Evolutionary conservation across 1,140 invertebrate species (phyloP).

Genomic region (Zaprionus taronus): DNA sequence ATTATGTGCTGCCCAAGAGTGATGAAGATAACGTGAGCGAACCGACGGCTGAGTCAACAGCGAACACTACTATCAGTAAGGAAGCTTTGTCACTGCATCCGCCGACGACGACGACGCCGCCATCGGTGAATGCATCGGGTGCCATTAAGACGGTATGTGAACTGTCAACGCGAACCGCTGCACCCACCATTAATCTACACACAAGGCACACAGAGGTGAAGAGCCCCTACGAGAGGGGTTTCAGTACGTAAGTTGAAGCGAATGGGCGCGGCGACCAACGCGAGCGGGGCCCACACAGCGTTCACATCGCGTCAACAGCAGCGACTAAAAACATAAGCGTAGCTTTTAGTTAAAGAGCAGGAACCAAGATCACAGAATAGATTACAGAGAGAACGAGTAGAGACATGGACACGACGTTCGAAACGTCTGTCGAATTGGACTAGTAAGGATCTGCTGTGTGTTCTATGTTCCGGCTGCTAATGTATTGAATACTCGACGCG

Average conservation of each 20-base stretch:
- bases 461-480: slow-evolving; percentile 47
- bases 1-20: slow-evolving; percentile 63
- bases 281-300: slow-evolving; percentile 52
- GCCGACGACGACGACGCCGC: slow-evolving; percentile 18
- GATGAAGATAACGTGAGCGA: slow-evolving; percentile 34
- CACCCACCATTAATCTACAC: slow-evolving; percentile 79
- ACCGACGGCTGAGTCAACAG: background rate
- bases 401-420: slow-evolving; percentile 54
- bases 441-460: slow-evolving; percentile 13
- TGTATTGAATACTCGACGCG: slow-evolving; percentile 75
- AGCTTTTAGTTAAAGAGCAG: slow-evolving; percentile 74
- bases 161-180: slow-evolving; percentile 70
- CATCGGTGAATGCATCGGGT: slow-evolving; percentile 67
- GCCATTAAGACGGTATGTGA: slow-evolving; percentile 83
- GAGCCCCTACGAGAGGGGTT: slow-evolving; percentile 75
- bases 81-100: slow-evolving; percentile 44
- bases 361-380: background rate
- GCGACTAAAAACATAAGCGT: slow-evolving; percentile 77
- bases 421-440: slow-evolving; percentile 55
- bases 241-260: slow-evolving; percentile 70
- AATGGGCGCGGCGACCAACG: slow-evolving; percentile 37
- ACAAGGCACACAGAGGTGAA: slow-evolving; percentile 82
- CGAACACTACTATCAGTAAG: background rate
- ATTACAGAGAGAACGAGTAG: slow-evolving; percentile 6
- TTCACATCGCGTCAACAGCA: slow-evolving; percentile 62